These are phyloP conservation scores for Cebus imitator DNA, from an alignment of 2,113 vertebrate genomes.

Conservation along the genomic window DNA sequence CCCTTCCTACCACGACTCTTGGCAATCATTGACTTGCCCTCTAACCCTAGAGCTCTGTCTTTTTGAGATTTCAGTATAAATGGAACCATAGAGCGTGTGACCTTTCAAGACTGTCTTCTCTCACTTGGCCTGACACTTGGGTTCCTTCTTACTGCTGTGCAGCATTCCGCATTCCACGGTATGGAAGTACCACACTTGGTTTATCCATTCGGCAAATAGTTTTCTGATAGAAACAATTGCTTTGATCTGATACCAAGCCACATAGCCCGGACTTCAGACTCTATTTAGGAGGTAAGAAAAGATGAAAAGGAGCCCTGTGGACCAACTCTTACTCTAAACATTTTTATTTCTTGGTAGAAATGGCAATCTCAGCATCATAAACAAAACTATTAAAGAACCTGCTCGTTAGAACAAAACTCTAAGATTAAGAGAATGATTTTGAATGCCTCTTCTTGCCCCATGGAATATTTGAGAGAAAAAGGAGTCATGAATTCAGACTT, in stretches of 20 bases:
- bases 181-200: not conserved
- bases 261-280: not conserved
- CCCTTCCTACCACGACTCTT: not conserved
- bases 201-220: not conserved
- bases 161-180: not conserved
- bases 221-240: conserved; percentile 34
- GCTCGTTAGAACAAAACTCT: conserved; percentile 20
- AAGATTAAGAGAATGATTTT: conserved; percentile 25
- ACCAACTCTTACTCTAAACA: not conserved
- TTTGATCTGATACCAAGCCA: conserved; percentile 29
- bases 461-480: conserved; percentile 25
- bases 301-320: not conserved
- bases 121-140: not conserved
- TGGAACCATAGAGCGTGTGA: not conserved
- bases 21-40: not conserved
- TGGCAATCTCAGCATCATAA: not conserved
- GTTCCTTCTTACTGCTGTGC: not conserved
- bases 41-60: not conserved
- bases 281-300: not conserved
- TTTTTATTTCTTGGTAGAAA: conserved; percentile 36
- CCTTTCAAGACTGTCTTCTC: not conserved
- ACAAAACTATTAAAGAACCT: conserved; percentile 5
- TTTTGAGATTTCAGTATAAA: not conserved
- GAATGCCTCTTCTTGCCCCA: not conserved
- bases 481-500: not conserved